A percentile compares a stretch with the other conserved stretches of the same genome.
phyloP scores from a whole-genome alignment of 2,113 vertebrate species.

The Pteronura brasiliensis region DNA sequence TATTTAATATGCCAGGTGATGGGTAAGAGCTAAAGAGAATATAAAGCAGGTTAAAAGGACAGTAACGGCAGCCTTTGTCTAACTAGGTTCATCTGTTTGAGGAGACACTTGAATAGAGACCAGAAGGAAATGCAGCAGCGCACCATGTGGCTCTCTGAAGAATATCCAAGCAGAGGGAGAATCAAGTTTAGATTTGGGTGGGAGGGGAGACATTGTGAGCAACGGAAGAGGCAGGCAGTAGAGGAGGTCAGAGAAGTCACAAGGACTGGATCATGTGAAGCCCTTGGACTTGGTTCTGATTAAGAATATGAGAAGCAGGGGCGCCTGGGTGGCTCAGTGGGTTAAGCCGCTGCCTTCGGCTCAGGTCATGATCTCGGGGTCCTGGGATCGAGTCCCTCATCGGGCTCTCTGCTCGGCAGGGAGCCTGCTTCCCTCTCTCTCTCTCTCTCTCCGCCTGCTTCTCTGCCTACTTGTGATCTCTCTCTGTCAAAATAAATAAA shows the following conservation, averaged over 20 bases:
- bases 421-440: no score
- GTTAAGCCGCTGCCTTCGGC: no score
- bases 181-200: neutral
- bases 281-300: neutral
- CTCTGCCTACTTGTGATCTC: no score
- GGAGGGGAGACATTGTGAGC: neutral
- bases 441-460: no score
- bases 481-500: no score
- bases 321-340: no score
- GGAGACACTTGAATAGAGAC: neutral
- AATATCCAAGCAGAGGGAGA: neutral
- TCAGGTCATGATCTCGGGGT: no score
- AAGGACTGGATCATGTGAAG: neutral
- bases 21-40: neutral
- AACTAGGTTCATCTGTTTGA: neutral
- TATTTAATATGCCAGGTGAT: neutral
- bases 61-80: neutral
- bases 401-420: no score
- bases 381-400: no score
- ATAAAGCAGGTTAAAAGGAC: neutral
- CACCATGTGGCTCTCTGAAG: neutral
- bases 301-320: neutral
- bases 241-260: neutral
- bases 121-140: neutral
- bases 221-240: neutral